phyloP scores from a whole-genome alignment of 1,140 invertebrate genomes.

The Trichomalopsis sarcophagae region DNA sequence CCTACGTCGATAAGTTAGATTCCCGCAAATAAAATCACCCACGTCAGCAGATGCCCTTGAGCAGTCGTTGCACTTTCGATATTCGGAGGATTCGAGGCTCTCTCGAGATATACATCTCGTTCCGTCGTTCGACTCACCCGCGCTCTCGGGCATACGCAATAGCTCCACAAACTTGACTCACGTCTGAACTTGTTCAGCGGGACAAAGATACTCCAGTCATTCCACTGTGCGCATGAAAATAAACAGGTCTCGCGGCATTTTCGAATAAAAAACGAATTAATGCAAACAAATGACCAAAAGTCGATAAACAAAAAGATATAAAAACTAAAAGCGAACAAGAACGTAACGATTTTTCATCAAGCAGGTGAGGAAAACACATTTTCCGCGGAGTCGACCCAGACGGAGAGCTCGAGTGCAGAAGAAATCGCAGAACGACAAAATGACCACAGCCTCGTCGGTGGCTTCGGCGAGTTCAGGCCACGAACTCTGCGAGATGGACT shows the following conservation, averaged over 20 bases:
- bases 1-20: constrained; percentile 15
- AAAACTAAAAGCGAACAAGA: neutral
- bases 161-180: constrained; percentile 14
- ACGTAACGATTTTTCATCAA: neutral
- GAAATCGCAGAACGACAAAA: neutral
- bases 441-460: constrained; percentile 6
- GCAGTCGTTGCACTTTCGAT: neutral
- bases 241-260: neutral
- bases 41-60: neutral
- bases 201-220: constrained; percentile 6
- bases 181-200: constrained; percentile 26
- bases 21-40: neutral
- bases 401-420: constrained; percentile 62
- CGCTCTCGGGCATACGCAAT: neutral
- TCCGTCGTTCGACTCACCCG: constrained; percentile 11
- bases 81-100: constrained; percentile 3
- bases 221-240: neutral
- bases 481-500: constrained; percentile 57
- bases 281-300: neutral
- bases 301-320: constrained; percentile 5
- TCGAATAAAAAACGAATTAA: constrained; percentile 7
- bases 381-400: constrained; percentile 78
- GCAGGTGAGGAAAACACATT: constrained; percentile 77
- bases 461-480: neutral
- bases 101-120: constrained; percentile 1